phyloP scores from a whole-genome alignment of 2,888 invertebrate species.

The Cartodere bifasciata region DNA sequence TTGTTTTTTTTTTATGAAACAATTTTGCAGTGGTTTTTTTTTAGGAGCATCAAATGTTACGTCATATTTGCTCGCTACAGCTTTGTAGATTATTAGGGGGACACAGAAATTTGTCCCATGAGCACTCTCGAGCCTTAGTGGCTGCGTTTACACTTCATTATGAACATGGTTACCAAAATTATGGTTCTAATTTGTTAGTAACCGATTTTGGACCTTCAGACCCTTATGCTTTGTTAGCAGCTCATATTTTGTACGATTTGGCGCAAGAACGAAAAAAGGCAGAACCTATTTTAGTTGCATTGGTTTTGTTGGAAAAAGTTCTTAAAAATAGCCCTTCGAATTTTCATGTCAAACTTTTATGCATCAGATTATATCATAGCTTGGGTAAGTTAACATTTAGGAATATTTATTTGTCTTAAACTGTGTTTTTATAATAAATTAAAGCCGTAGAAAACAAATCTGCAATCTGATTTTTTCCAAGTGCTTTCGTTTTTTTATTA shows the following conservation, averaged over 20 bases:
- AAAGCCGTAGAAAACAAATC: too few relatives aligned
- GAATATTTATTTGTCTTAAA: too few relatives aligned
- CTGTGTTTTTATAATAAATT: too few relatives aligned
- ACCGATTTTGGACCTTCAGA: conserved; percentile 69
- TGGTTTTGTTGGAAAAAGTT: conserved; percentile 60
- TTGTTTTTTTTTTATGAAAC: too few relatives aligned
- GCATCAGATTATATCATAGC: conserved; percentile 67
- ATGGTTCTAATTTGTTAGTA: conserved; percentile 43
- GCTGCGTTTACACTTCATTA: conserved; percentile 52
- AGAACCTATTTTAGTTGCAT: conserved; percentile 46
- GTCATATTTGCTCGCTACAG: conserved; percentile 68
- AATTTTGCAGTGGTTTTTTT: conserved; percentile 12
- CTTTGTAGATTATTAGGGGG: conserved; percentile 60
- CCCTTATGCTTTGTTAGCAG: conserved; percentile 67
- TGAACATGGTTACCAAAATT: conserved; percentile 44
- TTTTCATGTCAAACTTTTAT: conserved; percentile 76
- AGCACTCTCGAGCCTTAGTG: conserved; percentile 45
- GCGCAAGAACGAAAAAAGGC: conserved; percentile 41
- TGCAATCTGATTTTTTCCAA: too few relatives aligned
- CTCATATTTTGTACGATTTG: conserved; percentile 51
- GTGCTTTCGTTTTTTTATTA: too few relatives aligned
- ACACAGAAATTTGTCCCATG: conserved; percentile 43
- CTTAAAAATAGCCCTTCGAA: conserved; percentile 71
- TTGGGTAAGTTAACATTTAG: conserved; percentile 47
- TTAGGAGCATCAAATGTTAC: conserved; percentile 64